These are phyloP conservation scores for Scalopus aquaticus DNA, from an alignment of 2,113 vertebrate species.

Conservation along the genomic window DNA sequence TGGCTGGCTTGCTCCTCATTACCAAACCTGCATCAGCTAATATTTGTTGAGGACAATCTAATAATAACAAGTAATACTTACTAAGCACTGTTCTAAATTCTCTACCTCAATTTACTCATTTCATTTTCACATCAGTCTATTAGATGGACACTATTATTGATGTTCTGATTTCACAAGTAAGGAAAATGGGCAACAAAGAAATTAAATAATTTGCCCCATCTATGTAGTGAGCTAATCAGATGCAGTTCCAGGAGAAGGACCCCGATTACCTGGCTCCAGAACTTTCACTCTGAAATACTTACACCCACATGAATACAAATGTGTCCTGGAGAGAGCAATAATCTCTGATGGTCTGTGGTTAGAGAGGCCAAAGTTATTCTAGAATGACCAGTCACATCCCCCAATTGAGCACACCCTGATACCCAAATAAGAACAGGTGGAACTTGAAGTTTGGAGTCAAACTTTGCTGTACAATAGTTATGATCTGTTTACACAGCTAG, in stretches of 20 bases:
- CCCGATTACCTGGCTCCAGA: neutral
- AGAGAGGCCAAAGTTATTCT: neutral
- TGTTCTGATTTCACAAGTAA: slow-evolving; percentile 24
- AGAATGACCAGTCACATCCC: neutral
- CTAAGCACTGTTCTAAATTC: neutral
- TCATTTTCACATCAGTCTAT: neutral
- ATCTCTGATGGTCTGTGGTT: neutral
- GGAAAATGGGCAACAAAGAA: neutral
- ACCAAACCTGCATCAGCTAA: neutral
- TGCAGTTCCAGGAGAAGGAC: neutral
- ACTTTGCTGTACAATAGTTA: neutral
- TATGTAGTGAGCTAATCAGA: neutral
- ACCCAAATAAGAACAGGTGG: neutral
- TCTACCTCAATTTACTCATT: neutral
- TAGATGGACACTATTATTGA: neutral
- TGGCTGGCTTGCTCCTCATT: neutral
- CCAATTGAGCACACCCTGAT: neutral
- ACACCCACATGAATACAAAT: neutral
- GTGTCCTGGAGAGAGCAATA: neutral
- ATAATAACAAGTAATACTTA: neutral
- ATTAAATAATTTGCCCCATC: neutral
- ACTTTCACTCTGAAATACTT: neutral
- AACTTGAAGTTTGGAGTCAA: neutral
- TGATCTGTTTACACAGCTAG: neutral
- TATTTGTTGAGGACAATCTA: neutral